Percentiles rank a stretch among this genome's conserved stretches.
phyloP scores from a whole-genome alignment of 2,113 vertebrate genomes.

The Sebastes fasciatus region DNA sequence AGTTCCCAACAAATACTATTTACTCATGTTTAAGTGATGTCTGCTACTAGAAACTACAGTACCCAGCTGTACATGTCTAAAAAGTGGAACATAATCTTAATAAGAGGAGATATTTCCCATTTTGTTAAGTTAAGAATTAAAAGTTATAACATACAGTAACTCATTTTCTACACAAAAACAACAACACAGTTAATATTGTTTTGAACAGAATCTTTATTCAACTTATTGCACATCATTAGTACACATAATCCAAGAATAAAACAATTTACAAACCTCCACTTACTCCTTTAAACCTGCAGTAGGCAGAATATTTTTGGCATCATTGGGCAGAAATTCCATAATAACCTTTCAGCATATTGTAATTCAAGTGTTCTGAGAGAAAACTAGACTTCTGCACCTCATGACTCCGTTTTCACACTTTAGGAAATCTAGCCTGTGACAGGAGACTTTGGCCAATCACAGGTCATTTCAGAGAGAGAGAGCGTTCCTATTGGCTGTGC shows the following conservation, averaged over 20 bases:
- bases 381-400: too few relatives aligned
- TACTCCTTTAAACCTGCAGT: neutral
- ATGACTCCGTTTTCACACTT: too few relatives aligned
- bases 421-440: too few relatives aligned
- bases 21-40: neutral
- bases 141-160: neutral
- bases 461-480: too few relatives aligned
- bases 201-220: conserved; percentile 54
- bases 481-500: too few relatives aligned
- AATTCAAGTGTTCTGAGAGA: too few relatives aligned
- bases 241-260: neutral
- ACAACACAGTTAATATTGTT: conserved; percentile 13
- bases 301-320: too few relatives aligned
- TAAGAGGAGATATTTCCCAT: neutral
- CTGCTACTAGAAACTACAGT: neutral
- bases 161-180: conserved; percentile 13
- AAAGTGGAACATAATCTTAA: neutral
- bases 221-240: neutral
- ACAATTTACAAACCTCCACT: conserved; percentile 18
- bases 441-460: too few relatives aligned
- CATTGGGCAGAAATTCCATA: too few relatives aligned
- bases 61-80: neutral
- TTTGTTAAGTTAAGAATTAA: neutral
- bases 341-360: too few relatives aligned
- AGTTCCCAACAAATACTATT: neutral